Percentiles rank a stretch among this genome's conserved stretches.
Conservation (phyloP, 1,140 invertebrate species). For the Notospermus geniculatus region DNA sequence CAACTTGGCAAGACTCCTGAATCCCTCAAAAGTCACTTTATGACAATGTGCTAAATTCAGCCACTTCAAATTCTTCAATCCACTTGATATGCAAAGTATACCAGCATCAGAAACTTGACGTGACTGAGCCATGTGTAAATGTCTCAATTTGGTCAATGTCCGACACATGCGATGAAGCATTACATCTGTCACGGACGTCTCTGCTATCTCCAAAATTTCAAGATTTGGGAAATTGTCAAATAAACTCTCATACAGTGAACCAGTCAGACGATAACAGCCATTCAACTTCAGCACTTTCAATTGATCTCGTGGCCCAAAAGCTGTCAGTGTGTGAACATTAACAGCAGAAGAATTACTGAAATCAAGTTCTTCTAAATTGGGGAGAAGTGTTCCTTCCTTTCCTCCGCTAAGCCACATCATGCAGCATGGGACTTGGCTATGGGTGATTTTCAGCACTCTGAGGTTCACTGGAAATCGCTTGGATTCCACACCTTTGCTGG, state of each 20-base stretch:
- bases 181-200: slow-evolving; percentile 22
- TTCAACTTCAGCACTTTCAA: slow-evolving; percentile 25
- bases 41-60: no score
- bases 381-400: slow-evolving; percentile 6
- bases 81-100: not conserved
- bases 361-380: slow-evolving; percentile 21
- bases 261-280: slow-evolving; percentile 30
- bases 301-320: slow-evolving; percentile 15
- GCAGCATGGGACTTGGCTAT: slow-evolving; percentile 17
- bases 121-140: slow-evolving; percentile 11
- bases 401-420: slow-evolving; percentile 24
- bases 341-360: slow-evolving; percentile 20
- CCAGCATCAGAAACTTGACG: not conserved
- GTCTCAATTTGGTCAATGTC: slow-evolving; percentile 18
- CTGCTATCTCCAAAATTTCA: slow-evolving; percentile 21
- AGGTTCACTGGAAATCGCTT: slow-evolving; percentile 22
- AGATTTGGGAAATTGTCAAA: slow-evolving; percentile 22
- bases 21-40: no score
- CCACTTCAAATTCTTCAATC: no score
- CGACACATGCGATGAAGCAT: slow-evolving; percentile 28
- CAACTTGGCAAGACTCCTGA: no score
- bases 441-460: slow-evolving; percentile 19
- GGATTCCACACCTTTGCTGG: slow-evolving; percentile 16
- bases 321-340: slow-evolving; percentile 26
- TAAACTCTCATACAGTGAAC: slow-evolving; percentile 19